Conservation (phyloP, 2,888 invertebrate genomes). For the Pinctada fucata region DNA sequence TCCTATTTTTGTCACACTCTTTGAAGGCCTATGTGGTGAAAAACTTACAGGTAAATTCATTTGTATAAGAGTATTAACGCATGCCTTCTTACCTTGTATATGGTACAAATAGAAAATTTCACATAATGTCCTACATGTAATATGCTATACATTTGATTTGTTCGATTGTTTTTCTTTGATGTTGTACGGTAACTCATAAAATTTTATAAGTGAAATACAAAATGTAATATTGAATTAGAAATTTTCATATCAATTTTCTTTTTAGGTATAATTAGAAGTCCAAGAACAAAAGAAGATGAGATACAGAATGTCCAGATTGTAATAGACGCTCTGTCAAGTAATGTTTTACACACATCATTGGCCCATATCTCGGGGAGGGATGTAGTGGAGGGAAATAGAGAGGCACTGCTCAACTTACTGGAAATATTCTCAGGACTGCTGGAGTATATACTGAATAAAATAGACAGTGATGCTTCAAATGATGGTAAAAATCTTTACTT, state of each 20-base stretch:
- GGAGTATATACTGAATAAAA: conserved; percentile 74
- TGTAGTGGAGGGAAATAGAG: conserved; percentile 64
- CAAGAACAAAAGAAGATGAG: conserved; percentile 71
- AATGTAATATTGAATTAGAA: too few relatives aligned
- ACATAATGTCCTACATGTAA: not conserved
- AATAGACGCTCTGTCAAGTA: conserved; percentile 73
- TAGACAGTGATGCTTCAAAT: conserved; percentile 67
- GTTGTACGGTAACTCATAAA: too few relatives aligned
- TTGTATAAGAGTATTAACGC: too few relatives aligned
- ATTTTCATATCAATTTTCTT: too few relatives aligned
- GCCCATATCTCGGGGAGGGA: conserved; percentile 74
- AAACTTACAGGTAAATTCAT: conserved; percentile 67
- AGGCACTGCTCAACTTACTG: conserved; percentile 70
- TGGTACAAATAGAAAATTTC: not conserved
- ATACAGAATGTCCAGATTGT: conserved; percentile 74
- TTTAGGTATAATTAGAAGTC: conserved; percentile 62
- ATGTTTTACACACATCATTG: conserved; percentile 74
- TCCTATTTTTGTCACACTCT: conserved; percentile 71
- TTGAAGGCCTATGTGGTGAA: conserved; percentile 74
- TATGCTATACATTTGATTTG: too few relatives aligned
- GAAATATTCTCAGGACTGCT: conserved; percentile 74
- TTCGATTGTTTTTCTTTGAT: too few relatives aligned
- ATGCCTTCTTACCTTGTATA: too few relatives aligned
- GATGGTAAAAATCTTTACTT: conserved; percentile 44
- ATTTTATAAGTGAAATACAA: too few relatives aligned